phyloP scores from a whole-genome alignment of 2,888 invertebrate species.

The Harpalus rubripes region DNA sequence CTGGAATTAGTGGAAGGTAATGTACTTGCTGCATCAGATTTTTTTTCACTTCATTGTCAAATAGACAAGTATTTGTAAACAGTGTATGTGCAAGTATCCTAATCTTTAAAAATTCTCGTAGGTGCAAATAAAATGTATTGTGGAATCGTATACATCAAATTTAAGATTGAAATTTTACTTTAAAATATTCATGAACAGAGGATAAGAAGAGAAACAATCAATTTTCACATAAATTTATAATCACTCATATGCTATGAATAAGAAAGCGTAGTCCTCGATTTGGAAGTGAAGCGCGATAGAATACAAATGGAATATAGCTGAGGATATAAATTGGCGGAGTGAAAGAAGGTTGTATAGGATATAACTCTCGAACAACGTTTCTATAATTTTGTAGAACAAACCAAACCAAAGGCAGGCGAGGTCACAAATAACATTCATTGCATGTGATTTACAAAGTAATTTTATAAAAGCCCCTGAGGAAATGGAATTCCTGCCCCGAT shows the following conservation, averaged over 20 bases:
- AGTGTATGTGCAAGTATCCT: too few species aligned
- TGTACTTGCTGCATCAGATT: too few species aligned
- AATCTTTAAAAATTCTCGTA: too few species aligned
- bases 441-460: slow-evolving; percentile 65
- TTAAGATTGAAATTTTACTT: background rate
- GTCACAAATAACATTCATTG: slow-evolving; percentile 39
- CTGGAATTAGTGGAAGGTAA: too few species aligned
- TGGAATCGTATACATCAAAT: background rate
- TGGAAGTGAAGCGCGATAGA: background rate
- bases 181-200: background rate
- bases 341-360: slow-evolving; percentile 9
- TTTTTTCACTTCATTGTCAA: too few species aligned
- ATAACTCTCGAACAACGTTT: slow-evolving; percentile 38
- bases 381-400: slow-evolving; percentile 38
- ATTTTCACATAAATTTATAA: background rate
- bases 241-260: background rate
- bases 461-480: slow-evolving; percentile 60
- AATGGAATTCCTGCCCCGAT: slow-evolving; percentile 50
- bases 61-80: too few species aligned
- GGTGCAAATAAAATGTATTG: background rate
- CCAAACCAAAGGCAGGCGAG: slow-evolving; percentile 17
- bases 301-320: slow-evolving; percentile 14
- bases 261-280: background rate
- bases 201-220: background rate
- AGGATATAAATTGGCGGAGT: background rate